phyloP scores from a whole-genome alignment of 2,888 invertebrate genomes.

The Trisateles emortualis region DNA sequence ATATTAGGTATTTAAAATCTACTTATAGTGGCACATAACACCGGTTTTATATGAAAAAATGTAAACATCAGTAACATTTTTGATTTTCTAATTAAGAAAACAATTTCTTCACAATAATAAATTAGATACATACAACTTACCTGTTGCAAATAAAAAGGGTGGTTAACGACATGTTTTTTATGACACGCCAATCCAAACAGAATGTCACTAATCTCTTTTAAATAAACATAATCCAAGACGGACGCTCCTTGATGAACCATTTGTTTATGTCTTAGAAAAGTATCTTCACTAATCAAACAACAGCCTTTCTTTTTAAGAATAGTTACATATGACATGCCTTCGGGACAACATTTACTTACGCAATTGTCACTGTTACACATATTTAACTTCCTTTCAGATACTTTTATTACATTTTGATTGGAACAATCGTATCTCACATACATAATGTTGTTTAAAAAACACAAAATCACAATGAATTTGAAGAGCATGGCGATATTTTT shows the following conservation, averaged over 20 bases:
- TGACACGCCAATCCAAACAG: slow-evolving; percentile 47
- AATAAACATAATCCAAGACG: slow-evolving; percentile 26
- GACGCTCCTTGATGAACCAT: slow-evolving; percentile 23
- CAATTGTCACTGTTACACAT: slow-evolving; percentile 45
- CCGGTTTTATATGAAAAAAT: too few relatives aligned
- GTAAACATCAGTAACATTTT: too few relatives aligned
- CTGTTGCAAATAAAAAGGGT: slow-evolving; percentile 46
- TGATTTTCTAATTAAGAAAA: too few relatives aligned
- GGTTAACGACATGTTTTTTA: slow-evolving; percentile 23
- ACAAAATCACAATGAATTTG: slow-evolving; percentile 22
- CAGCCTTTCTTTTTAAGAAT: slow-evolving; percentile 8
- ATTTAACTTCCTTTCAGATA: slow-evolving; percentile 21
- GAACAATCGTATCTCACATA: slow-evolving; percentile 1
- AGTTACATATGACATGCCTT: slow-evolving; percentile 44
- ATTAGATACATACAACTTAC: slow-evolving; percentile 41
- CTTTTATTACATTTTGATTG: slow-evolving; percentile 3
- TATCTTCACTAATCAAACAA: slow-evolving; percentile 27
- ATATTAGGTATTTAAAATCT: too few relatives aligned
- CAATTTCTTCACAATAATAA: too few relatives aligned
- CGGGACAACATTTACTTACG: slow-evolving; percentile 63
- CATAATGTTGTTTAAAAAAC: slow-evolving; percentile 22
- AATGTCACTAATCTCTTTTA: slow-evolving; percentile 33
- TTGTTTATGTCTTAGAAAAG: slow-evolving; percentile 32
- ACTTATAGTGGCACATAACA: too few relatives aligned
- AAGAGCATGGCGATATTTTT: slow-evolving; percentile 26